phyloP scores from a whole-genome alignment of 2,797 vertebrate genomes.

The Philypnodon macrostomus region DNA sequence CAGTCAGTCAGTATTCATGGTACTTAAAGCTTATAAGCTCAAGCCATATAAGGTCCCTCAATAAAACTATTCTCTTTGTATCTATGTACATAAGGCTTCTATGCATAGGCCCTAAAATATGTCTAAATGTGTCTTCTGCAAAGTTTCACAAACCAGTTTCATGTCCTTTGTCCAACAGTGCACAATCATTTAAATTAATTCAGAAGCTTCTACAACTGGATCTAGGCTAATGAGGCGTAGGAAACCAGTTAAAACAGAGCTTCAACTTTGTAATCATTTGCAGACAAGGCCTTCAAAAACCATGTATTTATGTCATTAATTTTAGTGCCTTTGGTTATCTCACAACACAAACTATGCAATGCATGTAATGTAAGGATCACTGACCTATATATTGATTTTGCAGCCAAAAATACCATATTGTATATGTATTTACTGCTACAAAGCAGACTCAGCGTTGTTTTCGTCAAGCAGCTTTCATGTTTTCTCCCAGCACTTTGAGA shows the following conservation, averaged over 20 bases:
- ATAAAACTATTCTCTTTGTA: too few relatives aligned
- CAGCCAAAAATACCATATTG: constrained; percentile 1
- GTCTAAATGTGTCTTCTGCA: background rate
- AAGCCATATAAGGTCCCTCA: background rate
- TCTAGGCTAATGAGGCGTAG: constrained; percentile 3
- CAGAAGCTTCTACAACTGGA: constrained; percentile 1
- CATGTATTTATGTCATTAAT: background rate
- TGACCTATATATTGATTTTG: background rate
- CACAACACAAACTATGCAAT: background rate
- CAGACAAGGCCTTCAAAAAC: background rate
- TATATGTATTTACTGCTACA: constrained; percentile 3
- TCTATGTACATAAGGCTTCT: too few relatives aligned
- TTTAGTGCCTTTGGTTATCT: background rate
- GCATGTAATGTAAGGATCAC: background rate
- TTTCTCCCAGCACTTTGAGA: constrained; percentile 9
- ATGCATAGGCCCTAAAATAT: background rate
- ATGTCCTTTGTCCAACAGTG: background rate
- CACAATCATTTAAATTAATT: constrained; percentile 12
- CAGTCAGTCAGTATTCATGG: too few relatives aligned
- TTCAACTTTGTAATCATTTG: constrained; percentile 2
- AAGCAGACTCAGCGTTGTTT: background rate
- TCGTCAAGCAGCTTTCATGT: constrained; percentile 14
- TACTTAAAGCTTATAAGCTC: too few relatives aligned
- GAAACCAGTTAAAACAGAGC: background rate
- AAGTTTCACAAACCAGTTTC: background rate